Conservation (phyloP, 2,113 vertebrate genomes). For the Lepus europaeus region DNA sequence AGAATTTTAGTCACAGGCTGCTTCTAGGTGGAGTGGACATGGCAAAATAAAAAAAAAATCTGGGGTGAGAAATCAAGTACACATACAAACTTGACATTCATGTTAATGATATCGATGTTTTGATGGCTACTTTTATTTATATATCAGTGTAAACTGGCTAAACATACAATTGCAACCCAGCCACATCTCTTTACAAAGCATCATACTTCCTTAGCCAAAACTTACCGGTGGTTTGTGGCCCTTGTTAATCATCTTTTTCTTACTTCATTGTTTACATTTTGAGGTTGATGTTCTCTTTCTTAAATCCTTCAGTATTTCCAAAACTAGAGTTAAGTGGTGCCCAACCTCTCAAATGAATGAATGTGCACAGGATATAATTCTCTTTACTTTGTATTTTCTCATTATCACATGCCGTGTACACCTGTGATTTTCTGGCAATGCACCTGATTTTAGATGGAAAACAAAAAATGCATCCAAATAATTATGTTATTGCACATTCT, state of each 20-base stretch:
- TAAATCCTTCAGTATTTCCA: neutral
- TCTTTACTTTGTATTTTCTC: slow-evolving; percentile 2
- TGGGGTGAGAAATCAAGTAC: neutral
- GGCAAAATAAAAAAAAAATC: neutral
- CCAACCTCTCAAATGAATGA: neutral
- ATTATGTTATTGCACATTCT: neutral
- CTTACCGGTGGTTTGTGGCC: neutral
- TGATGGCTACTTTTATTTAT: neutral
- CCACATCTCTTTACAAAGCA: neutral
- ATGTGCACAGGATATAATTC: neutral
- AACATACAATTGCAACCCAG: neutral
- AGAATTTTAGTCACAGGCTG: neutral
- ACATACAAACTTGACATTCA: neutral
- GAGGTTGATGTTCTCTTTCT: neutral
- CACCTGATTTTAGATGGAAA: slow-evolving; percentile 38
- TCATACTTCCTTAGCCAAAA: neutral
- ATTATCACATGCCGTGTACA: neutral
- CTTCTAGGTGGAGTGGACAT: neutral
- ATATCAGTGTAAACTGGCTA: neutral
- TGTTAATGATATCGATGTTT: neutral
- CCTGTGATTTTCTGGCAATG: slow-evolving; percentile 42
- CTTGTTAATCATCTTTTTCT: neutral
- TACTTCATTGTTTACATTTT: neutral
- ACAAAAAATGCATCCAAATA: neutral
- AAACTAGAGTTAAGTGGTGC: neutral